These are phyloP conservation scores for Thelaira solivaga DNA, from an alignment of 2,888 invertebrate species.

Conservation along the genomic window DNA sequence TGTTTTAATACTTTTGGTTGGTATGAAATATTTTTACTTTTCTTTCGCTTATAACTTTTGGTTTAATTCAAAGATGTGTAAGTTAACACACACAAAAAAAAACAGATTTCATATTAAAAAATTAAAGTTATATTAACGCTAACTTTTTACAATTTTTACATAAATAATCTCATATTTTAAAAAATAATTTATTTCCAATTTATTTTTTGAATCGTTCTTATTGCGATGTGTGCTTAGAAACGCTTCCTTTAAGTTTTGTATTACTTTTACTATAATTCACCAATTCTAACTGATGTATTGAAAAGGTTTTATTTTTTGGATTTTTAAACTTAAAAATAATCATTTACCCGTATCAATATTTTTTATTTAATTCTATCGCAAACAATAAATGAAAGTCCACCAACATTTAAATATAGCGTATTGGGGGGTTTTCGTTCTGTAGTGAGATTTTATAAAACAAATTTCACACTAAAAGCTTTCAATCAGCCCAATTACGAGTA, in stretches of 20 bases:
- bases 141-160: conserved; percentile 33
- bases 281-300: not conserved
- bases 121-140: conserved; percentile 9
- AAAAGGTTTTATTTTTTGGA: conserved; percentile 3
- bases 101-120: not conserved
- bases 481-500: too few relatives aligned
- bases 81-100: conserved; percentile 15
- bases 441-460: too few relatives aligned
- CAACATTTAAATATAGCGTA: too few relatives aligned
- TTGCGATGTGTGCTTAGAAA: conserved; percentile 19
- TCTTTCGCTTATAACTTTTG: not conserved
- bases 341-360: conserved; percentile 51
- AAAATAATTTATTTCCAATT: too few relatives aligned
- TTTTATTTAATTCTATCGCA: too few relatives aligned
- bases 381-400: too few relatives aligned
- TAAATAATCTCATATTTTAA: not conserved
- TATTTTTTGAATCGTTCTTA: too few relatives aligned
- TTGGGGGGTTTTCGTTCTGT: too few relatives aligned
- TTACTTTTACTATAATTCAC: too few relatives aligned
- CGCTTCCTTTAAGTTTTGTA: conserved; percentile 11
- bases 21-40: not conserved
- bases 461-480: too few relatives aligned
- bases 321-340: conserved; percentile 8
- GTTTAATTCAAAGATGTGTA: conserved; percentile 13
- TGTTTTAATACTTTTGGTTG: conserved; percentile 45